Evolutionary conservation across 2,888 invertebrate genomes (phyloP).

Genomic region (Caenorhabditis auriculariae): DNA sequence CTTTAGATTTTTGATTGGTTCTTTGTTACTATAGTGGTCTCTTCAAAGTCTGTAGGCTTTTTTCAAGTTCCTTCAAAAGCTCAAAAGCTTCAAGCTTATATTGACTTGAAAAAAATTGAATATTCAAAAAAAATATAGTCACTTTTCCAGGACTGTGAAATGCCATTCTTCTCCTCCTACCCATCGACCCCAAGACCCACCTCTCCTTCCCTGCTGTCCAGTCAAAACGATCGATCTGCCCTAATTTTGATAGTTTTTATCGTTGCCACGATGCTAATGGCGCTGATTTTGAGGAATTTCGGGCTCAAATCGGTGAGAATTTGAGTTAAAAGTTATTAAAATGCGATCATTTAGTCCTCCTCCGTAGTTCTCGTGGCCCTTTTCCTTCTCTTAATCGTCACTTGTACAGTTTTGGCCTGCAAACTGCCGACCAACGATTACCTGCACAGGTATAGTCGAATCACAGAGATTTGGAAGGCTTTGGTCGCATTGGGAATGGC

Average conservation of each 20-base stretch:
- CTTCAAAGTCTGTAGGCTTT: no score
- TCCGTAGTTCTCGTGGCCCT: not conserved
- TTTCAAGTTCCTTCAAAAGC: no score
- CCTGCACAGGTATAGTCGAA: slow-evolving; percentile 13
- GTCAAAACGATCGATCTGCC: slow-evolving; percentile 3
- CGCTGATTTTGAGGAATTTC: slow-evolving; percentile 7
- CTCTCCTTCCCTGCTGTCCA: slow-evolving; percentile 14
- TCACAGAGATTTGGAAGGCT: no score
- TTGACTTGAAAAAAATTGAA: no score
- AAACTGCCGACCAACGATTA: slow-evolving; percentile 24
- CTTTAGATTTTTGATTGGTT: no score
- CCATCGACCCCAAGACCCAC: slow-evolving; percentile 8
- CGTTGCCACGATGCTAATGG: slow-evolving; percentile 1
- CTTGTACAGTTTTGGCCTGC: slow-evolving; percentile 8
- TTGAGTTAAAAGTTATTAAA: not conserved
- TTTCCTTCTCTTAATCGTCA: not conserved
- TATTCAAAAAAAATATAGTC: no score
- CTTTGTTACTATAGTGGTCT: no score
- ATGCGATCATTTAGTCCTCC: not conserved
- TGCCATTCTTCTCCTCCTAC: slow-evolving; percentile 18
- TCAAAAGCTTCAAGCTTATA: no score
- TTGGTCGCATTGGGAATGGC: not conserved
- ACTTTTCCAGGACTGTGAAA: slow-evolving; percentile 22
- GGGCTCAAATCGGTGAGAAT: slow-evolving; percentile 5
- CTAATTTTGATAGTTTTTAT: slow-evolving; percentile 10